Base-by-base conservation (phyloP, 2,888 invertebrate species). In the Catocala sponsa region DNA sequence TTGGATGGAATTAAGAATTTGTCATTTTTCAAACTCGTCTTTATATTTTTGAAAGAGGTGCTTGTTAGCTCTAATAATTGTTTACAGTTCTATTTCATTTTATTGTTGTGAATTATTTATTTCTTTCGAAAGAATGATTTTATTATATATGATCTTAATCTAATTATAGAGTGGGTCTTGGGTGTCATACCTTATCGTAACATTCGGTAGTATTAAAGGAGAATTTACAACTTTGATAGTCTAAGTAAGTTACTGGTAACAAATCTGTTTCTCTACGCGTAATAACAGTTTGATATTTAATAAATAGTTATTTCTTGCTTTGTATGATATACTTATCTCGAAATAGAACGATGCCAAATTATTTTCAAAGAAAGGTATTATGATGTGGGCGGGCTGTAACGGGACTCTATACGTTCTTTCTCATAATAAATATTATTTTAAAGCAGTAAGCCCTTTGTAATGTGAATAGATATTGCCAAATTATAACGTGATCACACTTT, bases 1-100 rank as follows among this genome's bases (percentile, higher is more conserved):
- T 59, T 54, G 25, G 25, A 35, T 15, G 2, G 11, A 49, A 54
- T 49, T 59, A 53, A 0, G 15, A 59, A 54, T 49, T 54, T 54
- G 54, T 54, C 54, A 48, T 47, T 59, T 53, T 15, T 12, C 15
- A 46, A 54, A 13, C 12, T 46, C 32, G 32, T 1, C 12, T 47
- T 47, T 49, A 33, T 33, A 47, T 47, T 47, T 47, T 47, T 25
- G 7, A 47, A 11, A 47, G 4, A 11, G 2, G 47, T 25, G 25
- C 47, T 25, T 13, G 12, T 42, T 42, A n/a, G 42, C 25, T 25
- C 25, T 25, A 25, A 25, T 4, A 25, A 25, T 25, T 25, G 25
- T 25, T 25, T 25, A 1, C 15, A 25, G 25, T 25, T 38, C 0
- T 38, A 38, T 7, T 9, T 38, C 0, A 35, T 38, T 9, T 38